Evolutionary conservation across 2,797 vertebrate genomes (phyloP).

Genomic region (Gadopsis marmoratus): DNA sequence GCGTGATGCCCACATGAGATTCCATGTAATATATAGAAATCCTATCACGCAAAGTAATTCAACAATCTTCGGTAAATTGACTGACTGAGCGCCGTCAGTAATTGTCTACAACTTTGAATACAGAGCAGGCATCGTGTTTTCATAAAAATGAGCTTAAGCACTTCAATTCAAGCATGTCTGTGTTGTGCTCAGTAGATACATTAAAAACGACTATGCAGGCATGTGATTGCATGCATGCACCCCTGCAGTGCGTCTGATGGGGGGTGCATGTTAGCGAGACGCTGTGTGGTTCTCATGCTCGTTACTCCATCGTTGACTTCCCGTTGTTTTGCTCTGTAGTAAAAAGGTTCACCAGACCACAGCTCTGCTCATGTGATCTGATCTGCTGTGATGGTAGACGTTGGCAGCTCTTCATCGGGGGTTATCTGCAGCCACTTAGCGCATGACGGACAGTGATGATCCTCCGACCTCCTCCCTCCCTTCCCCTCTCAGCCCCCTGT

Average conservation of each 20-base stretch:
- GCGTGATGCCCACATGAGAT: not conserved
- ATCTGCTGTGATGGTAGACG: slow-evolving; percentile 25
- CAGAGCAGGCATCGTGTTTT: slow-evolving; percentile 3
- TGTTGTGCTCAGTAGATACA: slow-evolving; percentile 7
- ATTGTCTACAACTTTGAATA: not conserved
- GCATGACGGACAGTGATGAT: slow-evolving; percentile 61
- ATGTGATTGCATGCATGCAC: slow-evolving; percentile 39
- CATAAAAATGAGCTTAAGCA: slow-evolving; percentile 1
- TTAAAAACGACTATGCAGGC: slow-evolving; percentile 19
- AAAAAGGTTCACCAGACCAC: slow-evolving; percentile 47
- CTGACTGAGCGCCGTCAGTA: not conserved
- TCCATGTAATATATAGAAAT: not conserved
- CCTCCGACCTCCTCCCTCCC: slow-evolving; percentile 51
- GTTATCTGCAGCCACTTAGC: slow-evolving; percentile 67
- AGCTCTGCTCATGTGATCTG: slow-evolving; percentile 38
- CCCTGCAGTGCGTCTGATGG: slow-evolving; percentile 58
- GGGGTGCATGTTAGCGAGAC: slow-evolving; percentile 28
- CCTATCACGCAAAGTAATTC: not conserved
- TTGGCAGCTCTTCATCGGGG: slow-evolving; percentile 61
- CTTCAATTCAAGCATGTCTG: slow-evolving; percentile 9
- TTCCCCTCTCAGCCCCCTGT: slow-evolving; percentile 46
- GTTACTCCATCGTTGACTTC: slow-evolving; percentile 23
- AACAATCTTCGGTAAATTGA: not conserved
- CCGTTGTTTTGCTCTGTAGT: slow-evolving; percentile 36
- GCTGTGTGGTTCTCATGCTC: slow-evolving; percentile 18